Conservation (phyloP, 2,888 invertebrate genomes). For the Drosophila kambysellisi region DNA sequence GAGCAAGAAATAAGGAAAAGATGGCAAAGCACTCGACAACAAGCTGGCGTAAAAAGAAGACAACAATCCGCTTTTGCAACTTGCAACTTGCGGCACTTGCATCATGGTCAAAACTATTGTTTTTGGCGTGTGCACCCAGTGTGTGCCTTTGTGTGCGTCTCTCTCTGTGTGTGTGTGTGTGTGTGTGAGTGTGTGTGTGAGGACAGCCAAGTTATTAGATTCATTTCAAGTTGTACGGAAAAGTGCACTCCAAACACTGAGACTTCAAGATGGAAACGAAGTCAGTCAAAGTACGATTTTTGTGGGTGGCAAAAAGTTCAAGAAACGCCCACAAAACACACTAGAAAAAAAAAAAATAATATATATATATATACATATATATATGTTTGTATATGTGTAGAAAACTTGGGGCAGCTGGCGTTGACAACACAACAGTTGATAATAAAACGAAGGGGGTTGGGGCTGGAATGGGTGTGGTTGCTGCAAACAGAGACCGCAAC, state of each 20-base stretch:
- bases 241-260: slow-evolving; percentile 77
- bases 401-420: slow-evolving; percentile 62
- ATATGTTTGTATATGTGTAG: background rate
- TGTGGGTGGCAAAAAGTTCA: slow-evolving; percentile 44
- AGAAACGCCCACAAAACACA: slow-evolving; percentile 41
- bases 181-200: slow-evolving; percentile 17
- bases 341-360: slow-evolving; percentile 4
- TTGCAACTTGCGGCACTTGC: slow-evolving; percentile 43
- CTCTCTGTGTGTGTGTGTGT: background rate
- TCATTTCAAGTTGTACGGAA: slow-evolving; percentile 78
- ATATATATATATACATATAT: slow-evolving; percentile 2
- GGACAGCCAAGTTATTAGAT: slow-evolving; percentile 74
- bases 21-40: slow-evolving; percentile 65
- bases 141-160: slow-evolving; percentile 1
- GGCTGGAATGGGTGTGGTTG: slow-evolving; percentile 2
- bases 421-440: slow-evolving; percentile 66
- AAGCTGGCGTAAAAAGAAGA: slow-evolving; percentile 55
- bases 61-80: slow-evolving; percentile 67
- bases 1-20: slow-evolving; percentile 22
- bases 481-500: slow-evolving; percentile 71
- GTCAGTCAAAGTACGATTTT: slow-evolving; percentile 70
- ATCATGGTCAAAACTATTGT: slow-evolving; percentile 62
- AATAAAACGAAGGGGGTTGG: slow-evolving; percentile 6
- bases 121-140: slow-evolving; percentile 43
- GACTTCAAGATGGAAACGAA: slow-evolving; percentile 39